Base-by-base conservation (phyloP, 1,140 invertebrate species). In the Drosophila arawakana region DNA sequence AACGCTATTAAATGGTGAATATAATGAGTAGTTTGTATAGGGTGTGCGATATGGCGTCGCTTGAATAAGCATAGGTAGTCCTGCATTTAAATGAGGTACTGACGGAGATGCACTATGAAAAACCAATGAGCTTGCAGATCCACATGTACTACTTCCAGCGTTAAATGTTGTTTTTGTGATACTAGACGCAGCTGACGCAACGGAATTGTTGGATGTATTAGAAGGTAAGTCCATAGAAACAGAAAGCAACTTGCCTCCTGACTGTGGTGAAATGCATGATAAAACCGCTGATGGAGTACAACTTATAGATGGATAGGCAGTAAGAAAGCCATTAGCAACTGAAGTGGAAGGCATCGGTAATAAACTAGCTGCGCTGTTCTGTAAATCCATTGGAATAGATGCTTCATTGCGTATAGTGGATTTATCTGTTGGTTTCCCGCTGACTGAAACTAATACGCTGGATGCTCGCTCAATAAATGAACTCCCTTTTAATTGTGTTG, bases 1-100 rank as follows among this genome's bases (percentile, higher is more conserved):
- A 44, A 96, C 91, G 39, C 94, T 94, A 54, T 95, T 95, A 79
- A 96, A 96, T 0, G 96, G 96, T 0, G 96, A 95, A 83, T 96
- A 97, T 47, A 96, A 93, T 18, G 96, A 94, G 39, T 92, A 92
- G 41, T 91, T 91, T 5, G 95, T 94, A 90, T 96, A 96, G 50
- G 95, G 93, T 3, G 94, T 93, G 43, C 95, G 94, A 9, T 95
- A 94, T 69, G 94, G 95, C 2, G 94, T 94, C 60, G 94, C 94
- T 93, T 94, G 94, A 58, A 93, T 93, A 13, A 93, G 93, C 92
- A 94, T 94, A 30, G 93, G 93, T 62, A 93, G 91, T 13, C 93
- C 93, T 10, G 93, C 91, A 18, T 92, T 92, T 30, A 93, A 90
- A 91, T 72, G 81, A 58, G 62, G 81, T n/a, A 84, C 68, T 3